These are phyloP conservation scores for Aricia artaxerxes DNA, from an alignment of 2,888 invertebrate genomes.

Conservation along the genomic window DNA sequence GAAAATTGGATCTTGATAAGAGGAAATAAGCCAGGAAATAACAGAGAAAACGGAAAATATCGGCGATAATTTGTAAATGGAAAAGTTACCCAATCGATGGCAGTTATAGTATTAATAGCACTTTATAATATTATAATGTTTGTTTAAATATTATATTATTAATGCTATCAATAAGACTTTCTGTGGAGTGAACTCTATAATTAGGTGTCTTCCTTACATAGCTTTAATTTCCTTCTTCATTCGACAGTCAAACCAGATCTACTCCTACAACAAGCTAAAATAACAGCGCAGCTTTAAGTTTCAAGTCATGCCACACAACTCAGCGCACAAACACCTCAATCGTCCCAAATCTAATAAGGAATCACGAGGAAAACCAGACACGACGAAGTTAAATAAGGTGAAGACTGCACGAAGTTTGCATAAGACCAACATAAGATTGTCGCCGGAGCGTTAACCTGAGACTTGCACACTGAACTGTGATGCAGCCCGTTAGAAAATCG, in stretches of 20 bases:
- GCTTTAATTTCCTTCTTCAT: no score
- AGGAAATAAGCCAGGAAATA: no score
- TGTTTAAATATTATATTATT: no score
- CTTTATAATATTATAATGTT: no score
- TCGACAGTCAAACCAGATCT: not conserved
- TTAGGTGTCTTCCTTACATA: no score
- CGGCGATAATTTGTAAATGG: no score
- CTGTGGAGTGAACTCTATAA: no score
- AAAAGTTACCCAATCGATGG: no score
- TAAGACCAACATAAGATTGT: not conserved
- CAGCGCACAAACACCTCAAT: conserved; percentile 1
- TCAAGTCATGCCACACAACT: not conserved
- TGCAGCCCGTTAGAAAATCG: not conserved
- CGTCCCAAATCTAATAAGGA: not conserved
- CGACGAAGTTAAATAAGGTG: conserved; percentile 6
- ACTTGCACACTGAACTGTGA: not conserved
- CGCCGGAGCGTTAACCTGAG: not conserved
- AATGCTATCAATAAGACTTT: no score
- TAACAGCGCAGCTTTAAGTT: not conserved
- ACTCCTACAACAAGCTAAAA: not conserved
- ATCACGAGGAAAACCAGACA: not conserved
- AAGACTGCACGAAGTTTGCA: conserved; percentile 2
- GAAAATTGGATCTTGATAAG: no score
- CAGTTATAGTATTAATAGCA: no score
- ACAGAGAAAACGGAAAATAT: no score